These are phyloP conservation scores for Sitta europaea DNA, from an alignment of 2,113 vertebrate species.

Conservation along the genomic window DNA sequence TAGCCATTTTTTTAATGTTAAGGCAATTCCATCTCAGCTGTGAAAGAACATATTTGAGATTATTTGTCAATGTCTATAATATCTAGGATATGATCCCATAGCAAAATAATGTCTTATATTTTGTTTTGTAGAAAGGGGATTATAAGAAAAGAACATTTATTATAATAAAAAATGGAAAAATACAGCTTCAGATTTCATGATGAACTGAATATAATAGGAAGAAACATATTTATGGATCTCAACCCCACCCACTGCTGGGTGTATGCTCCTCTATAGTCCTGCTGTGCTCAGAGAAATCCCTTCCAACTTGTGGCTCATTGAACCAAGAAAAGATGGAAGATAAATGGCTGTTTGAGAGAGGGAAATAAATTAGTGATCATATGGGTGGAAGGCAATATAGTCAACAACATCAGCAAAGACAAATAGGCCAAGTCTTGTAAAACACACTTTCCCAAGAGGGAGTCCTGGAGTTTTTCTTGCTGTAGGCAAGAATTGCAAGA, in stretches of 20 bases:
- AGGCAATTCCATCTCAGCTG: neutral
- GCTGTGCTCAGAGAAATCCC: neutral
- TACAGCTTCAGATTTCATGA: neutral
- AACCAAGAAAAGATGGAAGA: neutral
- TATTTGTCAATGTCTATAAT: neutral
- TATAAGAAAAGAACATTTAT: neutral
- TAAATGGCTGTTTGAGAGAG: neutral
- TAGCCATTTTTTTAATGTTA: neutral
- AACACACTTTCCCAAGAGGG: neutral
- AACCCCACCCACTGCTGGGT: neutral
- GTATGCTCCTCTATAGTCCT: neutral
- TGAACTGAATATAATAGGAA: neutral
- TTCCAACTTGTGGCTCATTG: neutral
- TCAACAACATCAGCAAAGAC: neutral
- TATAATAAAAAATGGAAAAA: neutral
- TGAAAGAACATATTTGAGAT: neutral
- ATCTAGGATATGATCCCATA: neutral
- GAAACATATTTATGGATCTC: neutral
- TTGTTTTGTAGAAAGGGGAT: neutral
- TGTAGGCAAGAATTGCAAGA: neutral
- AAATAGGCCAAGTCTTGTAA: neutral
- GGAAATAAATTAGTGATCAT: neutral
- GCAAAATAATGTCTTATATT: neutral
- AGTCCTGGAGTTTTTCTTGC: neutral
- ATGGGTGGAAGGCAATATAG: neutral